Evolutionary conservation across 1,140 invertebrate genomes (phyloP), one percentile per base, ranked within the genome.

Genomic region (Papilio xuthus): DNA sequence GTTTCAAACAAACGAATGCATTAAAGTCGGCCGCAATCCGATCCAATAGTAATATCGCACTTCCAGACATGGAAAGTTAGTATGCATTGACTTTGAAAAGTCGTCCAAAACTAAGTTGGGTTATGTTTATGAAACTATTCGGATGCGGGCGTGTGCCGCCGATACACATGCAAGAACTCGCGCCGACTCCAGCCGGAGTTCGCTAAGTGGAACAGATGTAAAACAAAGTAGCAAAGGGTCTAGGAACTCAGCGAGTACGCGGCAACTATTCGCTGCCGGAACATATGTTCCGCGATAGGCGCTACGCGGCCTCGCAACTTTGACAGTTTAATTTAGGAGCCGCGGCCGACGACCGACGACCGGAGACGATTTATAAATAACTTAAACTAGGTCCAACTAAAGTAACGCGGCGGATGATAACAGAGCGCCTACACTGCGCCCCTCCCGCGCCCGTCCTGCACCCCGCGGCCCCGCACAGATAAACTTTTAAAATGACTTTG

Each of bases 401-500:
- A 90, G 89, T 90, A 91, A 91, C 90, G 91, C 87, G 86, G 87
- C 86, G 84, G 84, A 88, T 93, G 92, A 94, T 94, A 93, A 94
- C 92, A 88, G 88, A 90, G 85, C 82, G 86, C 86, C 90, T 89
- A 89, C 89, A 84, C 86, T 81, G 86, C 84, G 82, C 86, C 85
- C 85, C 80, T 80, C 85, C 81, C 82, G 83, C 83, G 81, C 78
- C 88, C 79, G 89, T 80, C 84, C 75, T 28, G 81, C 90, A 88
- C 88, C 79, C 90, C 81, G 84, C 77, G 42, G 81, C 90, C 89
- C 88, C 91, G 89, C 89, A 86, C 90, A 94, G 94, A 94, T 94
- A 94, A 94, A 94, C 94, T 94, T 94, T 94, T 94, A 94, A 94
- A 94, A 94, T 94, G 94, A 94, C 94, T 94, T 94, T 93, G 92